Evolutionary conservation across 2,888 invertebrate species (phyloP), one percentile per base, ranked within the genome.

Genomic region (Ypsolopha scabrella): DNA sequence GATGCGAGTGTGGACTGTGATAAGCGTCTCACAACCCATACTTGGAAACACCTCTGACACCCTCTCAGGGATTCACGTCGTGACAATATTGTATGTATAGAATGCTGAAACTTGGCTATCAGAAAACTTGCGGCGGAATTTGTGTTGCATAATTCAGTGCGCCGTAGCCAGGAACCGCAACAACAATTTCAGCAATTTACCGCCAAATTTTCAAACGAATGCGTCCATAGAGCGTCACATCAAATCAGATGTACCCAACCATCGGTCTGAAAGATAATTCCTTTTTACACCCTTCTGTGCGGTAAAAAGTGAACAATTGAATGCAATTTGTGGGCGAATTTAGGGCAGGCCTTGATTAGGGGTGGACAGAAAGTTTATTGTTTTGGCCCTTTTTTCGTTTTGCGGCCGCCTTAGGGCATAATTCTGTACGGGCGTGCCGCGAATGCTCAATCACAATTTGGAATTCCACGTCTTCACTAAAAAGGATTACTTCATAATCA

Each of bases 271-370:
- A 59, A 65, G 73, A 74, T 72, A 75, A 75, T 75, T 72, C 70
- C 66, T 70, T 71, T 63, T 68, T 65, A 65, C 74, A 71, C 78
- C 81, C 72, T 70, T 65, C 63, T 69, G 72, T 64, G 72, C 63
- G 76, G 76, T 83, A 86, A 86, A 86, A 85, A 86, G 74, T 83
- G 85, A 85, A 86, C 86, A 85, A 85, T 85, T 83, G 82, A 75
- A 75, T 79, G 82, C 85, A 85, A 86, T 86, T 85, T 86, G 85
- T 75, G 83, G 83, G 75, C 72, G 75, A 83, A 81, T 80, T 80
- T 77, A 63, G 82, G 80, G 75, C 80, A 78, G 69, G 50, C 68
- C 75, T 77, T 82, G 80, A 83, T 86, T 80, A 78, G 68, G 71
- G 69, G 70, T 56, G 56, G 63, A 52, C 47, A 55, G 60, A 57